Evolutionary conservation across 1,140 invertebrate species (phyloP).

Genomic region (Formica exsecta): DNA sequence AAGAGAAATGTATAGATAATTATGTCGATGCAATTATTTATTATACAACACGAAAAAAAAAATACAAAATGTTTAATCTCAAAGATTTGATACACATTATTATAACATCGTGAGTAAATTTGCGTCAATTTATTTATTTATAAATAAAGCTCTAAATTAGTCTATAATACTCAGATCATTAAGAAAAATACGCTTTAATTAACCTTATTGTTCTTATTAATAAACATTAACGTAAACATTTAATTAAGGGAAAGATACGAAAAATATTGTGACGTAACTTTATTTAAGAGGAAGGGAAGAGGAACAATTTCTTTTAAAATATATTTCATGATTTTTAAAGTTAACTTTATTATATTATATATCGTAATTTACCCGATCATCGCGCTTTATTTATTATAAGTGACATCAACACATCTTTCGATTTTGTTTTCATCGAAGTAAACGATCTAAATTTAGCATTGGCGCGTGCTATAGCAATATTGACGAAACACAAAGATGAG

Average conservation of each 20-base stretch:
- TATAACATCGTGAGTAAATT: neutral
- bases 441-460: conserved; percentile 8
- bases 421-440: neutral
- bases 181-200: neutral
- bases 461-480: neutral
- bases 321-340: neutral
- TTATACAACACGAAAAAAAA: neutral
- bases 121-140: neutral
- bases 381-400: neutral
- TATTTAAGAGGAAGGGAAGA: neutral
- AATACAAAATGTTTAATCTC: neutral
- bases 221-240: neutral
- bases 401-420: too few species aligned
- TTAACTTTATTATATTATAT: neutral
- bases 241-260: neutral
- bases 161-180: neutral
- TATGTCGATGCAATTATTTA: neutral
- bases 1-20: neutral
- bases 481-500: conserved; percentile 26
- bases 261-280: neutral
- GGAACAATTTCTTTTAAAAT: neutral
- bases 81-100: neutral
- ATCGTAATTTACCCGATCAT: too few species aligned
- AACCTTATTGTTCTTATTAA: neutral
- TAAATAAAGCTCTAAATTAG: neutral